Evolutionary conservation across 2,113 vertebrate species (phyloP).

Genomic region (Elachura formosa): DNA sequence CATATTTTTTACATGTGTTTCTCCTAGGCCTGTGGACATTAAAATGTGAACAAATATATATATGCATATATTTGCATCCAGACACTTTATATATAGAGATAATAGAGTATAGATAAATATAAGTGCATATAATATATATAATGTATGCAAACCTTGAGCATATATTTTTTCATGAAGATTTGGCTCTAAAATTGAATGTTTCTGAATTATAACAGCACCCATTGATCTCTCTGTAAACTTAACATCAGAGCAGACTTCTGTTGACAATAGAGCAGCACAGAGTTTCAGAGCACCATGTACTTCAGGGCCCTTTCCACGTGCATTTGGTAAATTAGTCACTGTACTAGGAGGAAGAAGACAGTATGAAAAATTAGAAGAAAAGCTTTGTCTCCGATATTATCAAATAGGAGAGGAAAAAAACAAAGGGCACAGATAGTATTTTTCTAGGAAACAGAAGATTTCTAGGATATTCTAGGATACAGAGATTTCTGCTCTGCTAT

Average conservation of each 20-base stretch:
- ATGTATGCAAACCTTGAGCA: background rate
- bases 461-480: too few relatives aligned
- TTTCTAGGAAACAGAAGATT: background rate
- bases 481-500: background rate
- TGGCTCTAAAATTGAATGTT: background rate
- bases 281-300: background rate
- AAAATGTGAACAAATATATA: background rate
- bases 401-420: background rate
- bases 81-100: background rate
- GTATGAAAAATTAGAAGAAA: background rate
- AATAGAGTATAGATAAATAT: background rate
- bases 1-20: slow-evolving; percentile 18
- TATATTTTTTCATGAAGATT: background rate
- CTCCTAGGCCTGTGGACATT: background rate
- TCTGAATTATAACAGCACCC: background rate
- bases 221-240: background rate
- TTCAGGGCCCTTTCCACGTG: background rate
- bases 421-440: background rate
- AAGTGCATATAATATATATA: background rate
- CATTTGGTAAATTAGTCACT: background rate
- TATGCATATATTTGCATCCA: background rate
- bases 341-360: background rate
- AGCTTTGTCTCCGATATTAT: background rate
- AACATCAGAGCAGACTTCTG: background rate
- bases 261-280: background rate